A percentile compares a stretch with the other conserved stretches of the same genome.
phyloP scores from a whole-genome alignment of 92 coral and sea anemone species.

The Epizoanthus ramosus region DNA sequence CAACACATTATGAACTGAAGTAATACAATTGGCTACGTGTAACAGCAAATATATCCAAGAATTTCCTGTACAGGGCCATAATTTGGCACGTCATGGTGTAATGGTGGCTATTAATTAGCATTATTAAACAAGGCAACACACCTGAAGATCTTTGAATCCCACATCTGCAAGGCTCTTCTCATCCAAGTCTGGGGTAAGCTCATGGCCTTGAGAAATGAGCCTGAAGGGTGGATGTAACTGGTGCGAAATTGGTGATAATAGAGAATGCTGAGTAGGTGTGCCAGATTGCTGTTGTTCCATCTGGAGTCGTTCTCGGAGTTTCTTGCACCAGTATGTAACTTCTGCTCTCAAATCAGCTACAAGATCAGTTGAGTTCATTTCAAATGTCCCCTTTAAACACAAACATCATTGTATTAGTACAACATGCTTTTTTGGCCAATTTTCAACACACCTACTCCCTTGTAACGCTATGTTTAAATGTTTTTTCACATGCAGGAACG shows the following conservation, averaged over 20 bases:
- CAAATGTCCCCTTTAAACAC: conserved; percentile 84
- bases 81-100: no score
- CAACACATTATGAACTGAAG: no score
- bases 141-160: conserved; percentile 98
- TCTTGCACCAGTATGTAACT: conserved; percentile 97
- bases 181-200: conserved; percentile 94
- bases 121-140: conserved; percentile 3
- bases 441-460: no score
- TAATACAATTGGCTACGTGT: no score
- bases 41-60: no score
- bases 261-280: conserved; percentile 69
- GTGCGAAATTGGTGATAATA: conserved; percentile 85
- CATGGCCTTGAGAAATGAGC: conserved; percentile 97
- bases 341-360: conserved; percentile 98
- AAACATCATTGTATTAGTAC: neutral
- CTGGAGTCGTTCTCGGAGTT: conserved; percentile 80
- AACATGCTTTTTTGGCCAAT: neutral
- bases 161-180: conserved; percentile 96
- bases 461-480: no score
- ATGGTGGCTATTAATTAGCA: no score
- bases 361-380: conserved; percentile 94
- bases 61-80: no score
- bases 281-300: conserved; percentile 65
- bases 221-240: conserved; percentile 96
- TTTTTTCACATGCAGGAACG: no score